Conservation (phyloP, 1,140 invertebrate genomes). For the Pseudomyrmex concolor region DNA sequence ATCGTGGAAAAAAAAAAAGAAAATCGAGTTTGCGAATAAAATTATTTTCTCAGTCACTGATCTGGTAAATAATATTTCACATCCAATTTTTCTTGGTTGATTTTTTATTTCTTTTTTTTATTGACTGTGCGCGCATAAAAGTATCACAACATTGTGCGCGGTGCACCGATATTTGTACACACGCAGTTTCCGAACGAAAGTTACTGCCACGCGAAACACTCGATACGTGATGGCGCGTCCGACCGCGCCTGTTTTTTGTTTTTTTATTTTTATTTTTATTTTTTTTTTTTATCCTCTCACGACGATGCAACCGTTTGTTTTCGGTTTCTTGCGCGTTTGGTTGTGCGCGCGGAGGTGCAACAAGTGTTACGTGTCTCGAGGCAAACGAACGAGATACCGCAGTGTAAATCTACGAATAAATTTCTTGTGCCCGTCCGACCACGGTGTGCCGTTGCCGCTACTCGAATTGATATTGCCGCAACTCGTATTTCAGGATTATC, state of each 20-base stretch:
- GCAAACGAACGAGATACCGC: slow-evolving; percentile 68
- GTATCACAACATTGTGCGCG: not conserved
- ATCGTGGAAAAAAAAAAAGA: not conserved
- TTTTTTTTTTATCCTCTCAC: not conserved
- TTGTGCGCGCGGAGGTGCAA: slow-evolving; percentile 73
- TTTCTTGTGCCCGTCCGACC: slow-evolving; percentile 17
- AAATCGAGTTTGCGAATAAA: not conserved
- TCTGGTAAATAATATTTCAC: not conserved
- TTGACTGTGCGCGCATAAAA: too few relatives aligned
- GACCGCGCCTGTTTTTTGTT: not conserved
- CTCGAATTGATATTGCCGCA: slow-evolving; percentile 49
- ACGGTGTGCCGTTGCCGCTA: slow-evolving; percentile 24
- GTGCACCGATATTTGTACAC: not conserved
- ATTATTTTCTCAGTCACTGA: not conserved
- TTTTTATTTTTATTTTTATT: too few relatives aligned
- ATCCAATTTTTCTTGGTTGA: not conserved
- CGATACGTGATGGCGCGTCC: slow-evolving; percentile 5
- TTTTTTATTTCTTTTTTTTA: not conserved
- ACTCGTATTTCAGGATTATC: slow-evolving; percentile 45
- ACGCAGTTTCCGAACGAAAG: not conserved
- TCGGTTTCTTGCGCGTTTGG: slow-evolving; percentile 51
- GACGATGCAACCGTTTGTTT: slow-evolving; percentile 14
- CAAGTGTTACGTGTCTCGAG: slow-evolving; percentile 77
- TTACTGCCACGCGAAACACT: not conserved
- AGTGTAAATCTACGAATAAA: slow-evolving; percentile 58